Base-by-base conservation (phyloP, 2,888 invertebrate species). In the Galerucella nymphaeae region DNA sequence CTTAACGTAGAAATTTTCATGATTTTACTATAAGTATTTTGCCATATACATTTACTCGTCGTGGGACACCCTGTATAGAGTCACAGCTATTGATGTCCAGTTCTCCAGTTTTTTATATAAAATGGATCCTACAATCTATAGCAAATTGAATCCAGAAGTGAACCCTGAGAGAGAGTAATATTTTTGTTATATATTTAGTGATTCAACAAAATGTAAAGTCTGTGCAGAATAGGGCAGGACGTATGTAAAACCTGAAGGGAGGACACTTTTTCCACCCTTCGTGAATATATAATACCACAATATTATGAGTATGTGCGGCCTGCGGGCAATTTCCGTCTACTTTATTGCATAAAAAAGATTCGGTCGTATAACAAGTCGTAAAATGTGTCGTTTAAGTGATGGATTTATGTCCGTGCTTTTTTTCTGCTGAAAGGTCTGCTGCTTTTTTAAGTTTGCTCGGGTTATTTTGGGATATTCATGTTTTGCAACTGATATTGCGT, bases 201-300 rank as follows among this genome's bases (percentile, higher is more conserved):
- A 30, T 30, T 30, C 30, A 30, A 30, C 30, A 8, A 30, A 30
- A 30, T 30, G 30, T 8, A 0, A 30, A 2, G 30, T 30, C 30
- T 30, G 30, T 30, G 30, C 5, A 30, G 30, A 30, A 30, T 1
- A 30, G 8, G 30, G 8, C 30, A 8, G 8, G 30, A 30, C 30
- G 6, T 30, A 30, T 30, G 30, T 30, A 8, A 66, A 61, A 61
- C n/a, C 61, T 41, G 23, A 16, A 18, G 66, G 41, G 65, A 68
- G 50, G 30, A 57, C 65, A 75, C 67, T 45, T 58, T 45, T 58
- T 66, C 66, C 66, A 67, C 73, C 74, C 74, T 75, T 75, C 74
- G 70, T 78, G 79, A 79, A 80, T 80, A 79, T 79, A 80, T 80
- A 80, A 80, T 80, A 78, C 78, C 78, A 77, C 79, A 79, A 80